These are phyloP conservation scores for Sylvilagus floridanus DNA, from an alignment of 2,797 vertebrate genomes.

Conservation along the genomic window DNA sequence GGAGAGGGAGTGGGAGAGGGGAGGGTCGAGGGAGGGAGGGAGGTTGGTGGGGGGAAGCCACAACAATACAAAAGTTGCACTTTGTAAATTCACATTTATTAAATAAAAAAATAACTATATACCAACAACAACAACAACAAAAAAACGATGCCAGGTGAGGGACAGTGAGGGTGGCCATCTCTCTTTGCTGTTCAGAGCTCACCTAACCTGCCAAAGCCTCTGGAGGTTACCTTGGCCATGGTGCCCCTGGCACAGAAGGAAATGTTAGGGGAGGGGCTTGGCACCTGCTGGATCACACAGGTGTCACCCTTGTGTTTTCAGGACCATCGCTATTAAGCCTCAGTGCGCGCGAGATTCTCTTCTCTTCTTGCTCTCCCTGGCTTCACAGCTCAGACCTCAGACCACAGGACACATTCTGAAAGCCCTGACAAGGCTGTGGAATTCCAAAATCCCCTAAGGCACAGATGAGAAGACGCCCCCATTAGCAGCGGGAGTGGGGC, in stretches of 20 bases:
- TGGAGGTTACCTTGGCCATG: accelerated
- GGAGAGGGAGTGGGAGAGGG: too few species aligned
- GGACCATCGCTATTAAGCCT: accelerated
- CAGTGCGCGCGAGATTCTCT: too few species aligned
- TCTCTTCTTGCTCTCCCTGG: not conserved
- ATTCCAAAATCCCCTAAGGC: not conserved
- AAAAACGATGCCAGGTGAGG: not conserved
- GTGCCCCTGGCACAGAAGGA: not conserved
- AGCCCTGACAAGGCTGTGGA: not conserved
- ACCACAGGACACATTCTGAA: not conserved
- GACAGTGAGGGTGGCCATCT: accelerated
- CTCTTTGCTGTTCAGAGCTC: not conserved
- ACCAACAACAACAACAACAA: too few species aligned
- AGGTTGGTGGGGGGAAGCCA: too few species aligned
- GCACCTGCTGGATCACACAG: not conserved
- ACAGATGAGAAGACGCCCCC: not conserved
- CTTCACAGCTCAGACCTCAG: not conserved
- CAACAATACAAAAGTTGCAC: too few species aligned
- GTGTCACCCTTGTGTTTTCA: accelerated
- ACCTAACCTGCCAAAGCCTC: not conserved
- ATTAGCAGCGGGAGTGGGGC: accelerated
- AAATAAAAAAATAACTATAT: too few species aligned
- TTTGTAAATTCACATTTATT: too few species aligned
- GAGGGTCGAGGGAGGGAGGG: too few species aligned
- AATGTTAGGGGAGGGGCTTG: too few species aligned